phyloP scores from a whole-genome alignment of 2,113 vertebrate genomes.

The Melanotaenia duboulayi region DNA sequence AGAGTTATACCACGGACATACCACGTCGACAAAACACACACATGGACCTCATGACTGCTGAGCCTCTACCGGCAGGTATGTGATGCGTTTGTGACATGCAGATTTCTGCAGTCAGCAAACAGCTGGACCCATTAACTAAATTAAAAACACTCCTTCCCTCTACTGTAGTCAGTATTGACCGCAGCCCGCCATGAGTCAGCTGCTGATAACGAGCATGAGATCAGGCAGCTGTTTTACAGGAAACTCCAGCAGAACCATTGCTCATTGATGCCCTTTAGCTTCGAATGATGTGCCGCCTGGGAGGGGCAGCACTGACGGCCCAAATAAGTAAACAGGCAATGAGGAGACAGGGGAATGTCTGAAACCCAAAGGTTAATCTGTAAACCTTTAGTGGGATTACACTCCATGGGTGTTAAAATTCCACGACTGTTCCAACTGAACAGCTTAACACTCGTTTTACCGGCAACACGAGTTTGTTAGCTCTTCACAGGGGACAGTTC shows the following conservation, averaged over 20 bases:
- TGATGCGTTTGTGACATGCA: not conserved
- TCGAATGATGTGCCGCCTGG: conserved; percentile 6
- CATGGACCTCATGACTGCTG: conserved; percentile 12
- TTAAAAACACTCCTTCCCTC: conserved; percentile 12
- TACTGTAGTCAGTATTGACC: not conserved
- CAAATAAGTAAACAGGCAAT: conserved; percentile 5
- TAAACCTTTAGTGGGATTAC: conserved; percentile 38
- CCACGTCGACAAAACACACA: too few relatives aligned
- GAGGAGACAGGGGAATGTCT: conserved; percentile 25
- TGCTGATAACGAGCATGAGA: conserved; percentile 24
- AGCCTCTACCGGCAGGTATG: conserved; percentile 6
- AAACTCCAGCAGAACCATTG: conserved; percentile 35
- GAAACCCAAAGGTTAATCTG: conserved; percentile 60
- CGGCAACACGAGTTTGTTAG: not conserved
- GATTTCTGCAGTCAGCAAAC: conserved; percentile 38
- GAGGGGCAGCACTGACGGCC: not conserved
- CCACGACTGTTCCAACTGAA: conserved; percentile 1
- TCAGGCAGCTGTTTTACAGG: conserved; percentile 27
- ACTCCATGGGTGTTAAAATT: conserved; percentile 33
- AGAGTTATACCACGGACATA: too few relatives aligned
- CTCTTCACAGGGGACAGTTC: conserved; percentile 18
- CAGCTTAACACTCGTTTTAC: not conserved
- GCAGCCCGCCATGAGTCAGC: conserved; percentile 15
- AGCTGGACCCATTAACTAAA: conserved; percentile 54
- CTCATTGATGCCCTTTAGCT: conserved; percentile 25